Evolutionary conservation across 2,888 invertebrate genomes (phyloP).

Genomic region (Parelbella ahira): DNA sequence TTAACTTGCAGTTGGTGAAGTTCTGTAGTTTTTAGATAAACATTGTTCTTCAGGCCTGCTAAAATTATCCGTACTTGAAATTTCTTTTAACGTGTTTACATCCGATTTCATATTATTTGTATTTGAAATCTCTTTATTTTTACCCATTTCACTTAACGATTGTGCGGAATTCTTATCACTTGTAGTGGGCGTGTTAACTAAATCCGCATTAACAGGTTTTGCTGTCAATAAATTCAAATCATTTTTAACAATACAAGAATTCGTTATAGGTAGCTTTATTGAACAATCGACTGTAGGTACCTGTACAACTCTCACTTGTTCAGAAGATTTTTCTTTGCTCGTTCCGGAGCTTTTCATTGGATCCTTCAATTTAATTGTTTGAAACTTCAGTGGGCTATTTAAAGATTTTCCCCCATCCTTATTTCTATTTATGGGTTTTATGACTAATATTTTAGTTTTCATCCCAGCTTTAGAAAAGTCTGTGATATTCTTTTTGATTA

Average conservation of each 20-base stretch:
- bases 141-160: too few species aligned
- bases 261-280: slow-evolving; percentile 37
- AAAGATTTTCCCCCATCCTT: slow-evolving; percentile 49
- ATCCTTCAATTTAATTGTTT: slow-evolving; percentile 86
- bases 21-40: slow-evolving; percentile 1
- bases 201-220: slow-evolving; percentile 24
- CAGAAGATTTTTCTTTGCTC: slow-evolving; percentile 50
- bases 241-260: slow-evolving; percentile 28
- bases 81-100: slow-evolving; percentile 4
- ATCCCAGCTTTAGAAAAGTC: slow-evolving; percentile 68
- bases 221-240: slow-evolving; percentile 17
- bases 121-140: too few species aligned
- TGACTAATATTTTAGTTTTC: slow-evolving; percentile 72
- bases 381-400: slow-evolving; percentile 58
- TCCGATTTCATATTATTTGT: background rate
- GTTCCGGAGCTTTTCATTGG: slow-evolving; percentile 45
- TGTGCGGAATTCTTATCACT: too few species aligned
- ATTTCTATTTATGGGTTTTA: slow-evolving; percentile 66
- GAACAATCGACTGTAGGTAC: slow-evolving; percentile 62
- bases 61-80: slow-evolving; percentile 7
- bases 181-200: slow-evolving; percentile 18
- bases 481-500: slow-evolving; percentile 65
- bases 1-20: background rate
- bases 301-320: slow-evolving; percentile 66
- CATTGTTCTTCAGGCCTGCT: slow-evolving; percentile 1